Percentiles rank a stretch among this genome's conserved stretches.
These are phyloP conservation scores for Bathynomus jamesi DNA, from an alignment of 1,140 invertebrate species.

Conservation along the genomic window DNA sequence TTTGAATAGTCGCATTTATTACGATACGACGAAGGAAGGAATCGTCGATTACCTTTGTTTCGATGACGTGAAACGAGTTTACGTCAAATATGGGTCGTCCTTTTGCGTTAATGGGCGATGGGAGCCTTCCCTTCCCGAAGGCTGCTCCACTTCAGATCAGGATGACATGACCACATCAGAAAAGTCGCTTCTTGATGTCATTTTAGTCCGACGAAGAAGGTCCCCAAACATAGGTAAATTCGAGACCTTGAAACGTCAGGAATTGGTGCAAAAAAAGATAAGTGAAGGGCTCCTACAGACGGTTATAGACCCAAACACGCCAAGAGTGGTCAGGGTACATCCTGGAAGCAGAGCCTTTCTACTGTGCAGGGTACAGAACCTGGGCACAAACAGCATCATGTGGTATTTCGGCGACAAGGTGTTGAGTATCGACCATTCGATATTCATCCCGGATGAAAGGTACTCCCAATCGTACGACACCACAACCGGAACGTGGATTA, in stretches of 20 bases:
- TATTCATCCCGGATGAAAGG: background rate
- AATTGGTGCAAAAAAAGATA: constrained; percentile 8
- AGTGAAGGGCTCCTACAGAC: constrained; percentile 6
- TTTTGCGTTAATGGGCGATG: too few relatives aligned
- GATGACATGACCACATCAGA: too few relatives aligned
- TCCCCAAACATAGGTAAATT: constrained; percentile 13
- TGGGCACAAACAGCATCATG: constrained; percentile 4
- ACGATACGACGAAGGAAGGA: too few relatives aligned
- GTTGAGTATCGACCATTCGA: constrained; percentile 4
- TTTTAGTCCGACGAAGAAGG: background rate
- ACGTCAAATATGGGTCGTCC: too few relatives aligned
- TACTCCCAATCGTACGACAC: constrained; percentile 3
- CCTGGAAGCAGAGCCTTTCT: constrained; percentile 3
- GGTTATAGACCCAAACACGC: constrained; percentile 1
- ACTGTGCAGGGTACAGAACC: constrained; percentile 12
- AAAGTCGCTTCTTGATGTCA: too few relatives aligned
- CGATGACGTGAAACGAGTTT: too few relatives aligned
- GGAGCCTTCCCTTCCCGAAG: too few relatives aligned
- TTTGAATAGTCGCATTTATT: too few relatives aligned
- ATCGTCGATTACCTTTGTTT: too few relatives aligned
- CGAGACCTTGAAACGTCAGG: background rate
- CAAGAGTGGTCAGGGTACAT: background rate
- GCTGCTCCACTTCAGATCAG: too few relatives aligned
- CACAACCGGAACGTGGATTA: constrained; percentile 5
- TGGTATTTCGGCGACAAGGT: background rate